Evolutionary conservation across 1,140 invertebrate species (phyloP).

Genomic region (Protaetia brevitarsis): DNA sequence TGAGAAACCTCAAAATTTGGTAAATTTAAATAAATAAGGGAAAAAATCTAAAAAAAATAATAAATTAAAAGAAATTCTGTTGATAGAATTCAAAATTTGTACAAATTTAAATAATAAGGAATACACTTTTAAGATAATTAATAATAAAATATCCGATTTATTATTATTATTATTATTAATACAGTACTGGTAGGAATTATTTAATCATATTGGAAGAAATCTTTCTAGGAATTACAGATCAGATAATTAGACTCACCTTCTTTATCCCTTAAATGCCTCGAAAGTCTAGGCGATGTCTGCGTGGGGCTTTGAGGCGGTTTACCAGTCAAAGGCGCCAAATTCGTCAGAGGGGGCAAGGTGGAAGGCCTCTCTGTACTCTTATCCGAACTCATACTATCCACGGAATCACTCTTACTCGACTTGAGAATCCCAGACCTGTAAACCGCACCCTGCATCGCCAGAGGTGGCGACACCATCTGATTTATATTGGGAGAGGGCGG

Average conservation of each 20-base stretch:
- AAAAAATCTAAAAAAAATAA: too few relatives aligned
- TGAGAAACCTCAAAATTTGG: too few relatives aligned
- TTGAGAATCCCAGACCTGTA: not conserved
- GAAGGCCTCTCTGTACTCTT: conserved; percentile 33
- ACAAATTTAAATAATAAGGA: too few relatives aligned
- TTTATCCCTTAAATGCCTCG: conserved; percentile 32
- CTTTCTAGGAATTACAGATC: not conserved
- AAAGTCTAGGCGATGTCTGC: conserved; percentile 44
- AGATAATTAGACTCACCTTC: conserved; percentile 12
- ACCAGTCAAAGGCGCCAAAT: conserved; percentile 33
- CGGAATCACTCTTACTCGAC: conserved; percentile 19
- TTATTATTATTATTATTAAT: too few relatives aligned
- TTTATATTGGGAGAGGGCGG: conserved; percentile 41
- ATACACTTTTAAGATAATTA: too few relatives aligned
- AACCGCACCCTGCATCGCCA: not conserved
- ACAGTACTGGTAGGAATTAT: too few relatives aligned
- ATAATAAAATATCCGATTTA: too few relatives aligned
- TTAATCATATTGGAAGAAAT: too few relatives aligned
- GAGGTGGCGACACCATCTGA: conserved; percentile 12
- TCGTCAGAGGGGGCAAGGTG: conserved; percentile 34
- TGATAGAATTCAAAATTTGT: too few relatives aligned
- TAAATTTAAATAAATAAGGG: too few relatives aligned
- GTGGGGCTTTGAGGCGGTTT: conserved; percentile 49
- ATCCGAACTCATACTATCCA: conserved; percentile 25
- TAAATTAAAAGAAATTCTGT: too few relatives aligned